These are phyloP conservation scores for Tipula lateralis DNA, from an alignment of 2,888 invertebrate species.

Conservation along the genomic window DNA sequence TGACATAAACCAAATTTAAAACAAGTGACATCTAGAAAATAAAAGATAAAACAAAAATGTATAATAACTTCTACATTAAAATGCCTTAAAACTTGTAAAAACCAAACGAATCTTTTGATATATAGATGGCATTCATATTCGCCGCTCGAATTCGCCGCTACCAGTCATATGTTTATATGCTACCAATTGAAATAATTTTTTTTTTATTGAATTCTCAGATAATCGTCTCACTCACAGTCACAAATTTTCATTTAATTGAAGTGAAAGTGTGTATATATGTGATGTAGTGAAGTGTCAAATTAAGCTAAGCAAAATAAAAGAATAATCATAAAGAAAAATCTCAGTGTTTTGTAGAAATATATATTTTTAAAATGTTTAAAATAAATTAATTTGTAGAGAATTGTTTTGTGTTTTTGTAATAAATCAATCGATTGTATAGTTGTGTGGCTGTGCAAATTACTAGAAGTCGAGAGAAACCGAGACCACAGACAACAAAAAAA, in stretches of 20 bases:
- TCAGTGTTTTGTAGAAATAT: neutral
- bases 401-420: neutral
- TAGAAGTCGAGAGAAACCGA: neutral
- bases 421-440: neutral
- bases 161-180: neutral
- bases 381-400: neutral
- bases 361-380: neutral
- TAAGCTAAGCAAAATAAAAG: neutral
- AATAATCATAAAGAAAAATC: neutral
- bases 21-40: neutral
- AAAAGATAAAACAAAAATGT: neutral
- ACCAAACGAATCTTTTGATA: neutral
- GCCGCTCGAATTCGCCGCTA: neutral
- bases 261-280: conserved; percentile 26
- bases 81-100: neutral
- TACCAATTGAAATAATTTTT: neutral
- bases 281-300: conserved; percentile 21
- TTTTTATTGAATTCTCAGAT: neutral
- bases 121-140: neutral
- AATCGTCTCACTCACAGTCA: no score
- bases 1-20: neutral
- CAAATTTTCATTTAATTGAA: neutral
- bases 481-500: no score
- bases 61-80: neutral
- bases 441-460: neutral